These are phyloP conservation scores for Tautogolabrus adspersus DNA, from an alignment of 2,113 vertebrate genomes.

Conservation along the genomic window DNA sequence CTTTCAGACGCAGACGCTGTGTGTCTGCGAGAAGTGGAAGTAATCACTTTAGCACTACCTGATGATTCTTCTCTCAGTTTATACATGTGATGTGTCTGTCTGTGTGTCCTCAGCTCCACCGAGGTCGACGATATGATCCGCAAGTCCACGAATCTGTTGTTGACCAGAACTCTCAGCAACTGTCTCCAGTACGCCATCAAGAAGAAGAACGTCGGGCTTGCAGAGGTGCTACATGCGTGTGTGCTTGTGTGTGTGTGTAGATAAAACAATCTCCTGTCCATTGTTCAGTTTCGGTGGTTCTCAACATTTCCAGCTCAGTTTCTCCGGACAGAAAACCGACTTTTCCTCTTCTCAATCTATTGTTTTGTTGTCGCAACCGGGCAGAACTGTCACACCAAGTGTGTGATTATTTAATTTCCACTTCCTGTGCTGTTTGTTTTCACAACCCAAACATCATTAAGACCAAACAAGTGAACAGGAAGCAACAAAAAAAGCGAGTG, in stretches of 20 bases:
- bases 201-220: constrained; percentile 94
- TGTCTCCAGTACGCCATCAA: constrained; percentile 96
- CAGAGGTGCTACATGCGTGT: constrained; percentile 85
- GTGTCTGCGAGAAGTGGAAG: constrained; percentile 34
- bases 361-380: background rate
- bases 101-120: constrained; percentile 87
- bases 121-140: constrained; percentile 98
- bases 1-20: constrained; percentile 7
- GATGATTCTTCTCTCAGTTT: constrained; percentile 23
- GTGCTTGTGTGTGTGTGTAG: too few species aligned
- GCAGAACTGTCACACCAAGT: background rate
- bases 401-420: constrained; percentile 26
- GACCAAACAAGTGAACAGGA: constrained; percentile 26
- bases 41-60: constrained; percentile 18
- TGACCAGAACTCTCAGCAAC: constrained; percentile 95
- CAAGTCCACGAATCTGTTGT: constrained; percentile 95
- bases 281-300: background rate
- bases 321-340: constrained; percentile 1
- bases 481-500: background rate
- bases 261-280: background rate
- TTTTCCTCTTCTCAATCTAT: constrained; percentile 2
- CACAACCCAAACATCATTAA: background rate
- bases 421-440: constrained; percentile 6
- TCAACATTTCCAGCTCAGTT: constrained; percentile 23
- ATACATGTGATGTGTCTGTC: constrained; percentile 23